Conservation (phyloP, 2,113 vertebrate genomes). For the Narcine bancroftii region DNA sequence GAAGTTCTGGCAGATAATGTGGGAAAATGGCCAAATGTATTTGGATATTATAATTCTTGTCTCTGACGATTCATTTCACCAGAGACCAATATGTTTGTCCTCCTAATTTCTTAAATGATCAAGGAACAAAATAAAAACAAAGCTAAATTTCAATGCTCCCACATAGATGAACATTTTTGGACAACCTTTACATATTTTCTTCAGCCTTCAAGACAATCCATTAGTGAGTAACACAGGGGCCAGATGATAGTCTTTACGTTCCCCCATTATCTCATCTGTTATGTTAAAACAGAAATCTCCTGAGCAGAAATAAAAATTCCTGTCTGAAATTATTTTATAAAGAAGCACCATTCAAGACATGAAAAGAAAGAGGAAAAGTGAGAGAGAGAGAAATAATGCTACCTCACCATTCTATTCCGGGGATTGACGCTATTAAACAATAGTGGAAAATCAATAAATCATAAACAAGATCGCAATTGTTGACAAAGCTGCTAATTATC, state of each 20-base stretch:
- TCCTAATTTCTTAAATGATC: neutral
- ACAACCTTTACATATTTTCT: neutral
- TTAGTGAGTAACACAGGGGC: neutral
- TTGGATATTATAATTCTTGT: neutral
- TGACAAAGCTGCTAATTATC: constrained; percentile 12
- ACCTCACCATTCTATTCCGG: neutral
- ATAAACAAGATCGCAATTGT: constrained; percentile 15
- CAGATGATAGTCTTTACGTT: neutral
- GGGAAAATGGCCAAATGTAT: neutral
- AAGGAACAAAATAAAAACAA: neutral
- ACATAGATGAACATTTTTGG: neutral
- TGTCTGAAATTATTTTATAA: neutral
- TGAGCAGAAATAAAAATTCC: neutral
- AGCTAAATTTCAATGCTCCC: neutral
- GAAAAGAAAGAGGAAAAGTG: too few relatives aligned
- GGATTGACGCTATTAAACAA: neutral
- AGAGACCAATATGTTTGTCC: neutral
- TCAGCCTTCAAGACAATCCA: neutral
- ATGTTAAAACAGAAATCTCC: neutral
- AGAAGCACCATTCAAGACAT: neutral
- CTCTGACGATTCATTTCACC: neutral
- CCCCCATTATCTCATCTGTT: neutral
- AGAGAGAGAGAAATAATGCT: neutral
- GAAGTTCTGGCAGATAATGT: neutral
- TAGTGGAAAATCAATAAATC: constrained; percentile 35